These are phyloP conservation scores for Hafferia zeledoni DNA, from an alignment of 2,797 vertebrate genomes.

Conservation along the genomic window DNA sequence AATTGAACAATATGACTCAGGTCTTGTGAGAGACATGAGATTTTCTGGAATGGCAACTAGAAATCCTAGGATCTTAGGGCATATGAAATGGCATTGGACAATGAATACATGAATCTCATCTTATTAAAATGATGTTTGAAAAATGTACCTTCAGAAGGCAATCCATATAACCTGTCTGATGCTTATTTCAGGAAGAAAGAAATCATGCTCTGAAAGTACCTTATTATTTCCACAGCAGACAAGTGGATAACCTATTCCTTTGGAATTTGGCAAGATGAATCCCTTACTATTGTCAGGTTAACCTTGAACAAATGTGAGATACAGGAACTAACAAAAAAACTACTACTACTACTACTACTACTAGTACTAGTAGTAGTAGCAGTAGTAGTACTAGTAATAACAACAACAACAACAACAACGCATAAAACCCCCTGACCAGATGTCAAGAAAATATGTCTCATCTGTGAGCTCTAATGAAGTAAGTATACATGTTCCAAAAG, in stretches of 20 bases:
- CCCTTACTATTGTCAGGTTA: not conserved
- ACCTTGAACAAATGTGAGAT: not conserved
- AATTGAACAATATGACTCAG: not conserved
- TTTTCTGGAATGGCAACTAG: not conserved
- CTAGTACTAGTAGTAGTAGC: too few relatives aligned
- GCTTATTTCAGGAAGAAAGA: not conserved
- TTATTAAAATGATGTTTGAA: not conserved
- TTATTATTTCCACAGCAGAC: not conserved
- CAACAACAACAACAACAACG: too few relatives aligned
- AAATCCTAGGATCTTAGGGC: not conserved
- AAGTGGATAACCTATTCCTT: not conserved
- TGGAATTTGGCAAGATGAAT: not conserved
- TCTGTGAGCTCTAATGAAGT: not conserved
- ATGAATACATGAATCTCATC: rapidly evolving
- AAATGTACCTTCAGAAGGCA: not conserved
- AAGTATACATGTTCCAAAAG: conserved; percentile 12
- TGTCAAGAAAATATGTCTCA: conserved; percentile 10
- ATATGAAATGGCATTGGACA: not conserved
- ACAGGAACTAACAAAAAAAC: not conserved
- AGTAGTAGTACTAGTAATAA: too few relatives aligned
- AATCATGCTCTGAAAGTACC: not conserved
- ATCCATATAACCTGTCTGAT: not conserved
- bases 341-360: too few relatives aligned
- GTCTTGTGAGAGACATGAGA: rapidly evolving
- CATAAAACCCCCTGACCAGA: not conserved